A percentile compares a stretch with the other conserved stretches of the same genome.
Conservation (phyloP, 2,113 vertebrate species). For the Sturnira hondurensis region DNA sequence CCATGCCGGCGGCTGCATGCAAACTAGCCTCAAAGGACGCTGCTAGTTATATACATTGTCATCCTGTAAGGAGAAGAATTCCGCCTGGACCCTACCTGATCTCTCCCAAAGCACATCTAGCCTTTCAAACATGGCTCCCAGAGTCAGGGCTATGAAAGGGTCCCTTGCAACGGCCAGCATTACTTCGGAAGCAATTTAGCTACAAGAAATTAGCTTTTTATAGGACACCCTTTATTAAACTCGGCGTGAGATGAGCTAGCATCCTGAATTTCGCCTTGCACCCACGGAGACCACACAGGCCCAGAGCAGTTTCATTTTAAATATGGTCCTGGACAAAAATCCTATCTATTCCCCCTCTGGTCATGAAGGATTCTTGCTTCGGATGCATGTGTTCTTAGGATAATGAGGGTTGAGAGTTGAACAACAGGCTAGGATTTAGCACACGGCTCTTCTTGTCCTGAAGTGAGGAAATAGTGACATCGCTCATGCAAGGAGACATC, state of each 20-base stretch:
- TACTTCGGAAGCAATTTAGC: slow-evolving; percentile 80
- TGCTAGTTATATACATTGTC: slow-evolving; percentile 73
- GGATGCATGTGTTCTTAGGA: not conserved
- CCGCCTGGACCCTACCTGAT: slow-evolving; percentile 70
- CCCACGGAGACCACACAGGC: slow-evolving; percentile 68
- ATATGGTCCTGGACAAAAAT: slow-evolving; percentile 60
- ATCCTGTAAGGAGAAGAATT: slow-evolving; percentile 67
- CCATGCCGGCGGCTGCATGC: slow-evolving; percentile 74
- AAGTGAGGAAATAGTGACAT: not conserved
- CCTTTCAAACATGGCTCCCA: slow-evolving; percentile 64
- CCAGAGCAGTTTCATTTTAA: slow-evolving; percentile 77
- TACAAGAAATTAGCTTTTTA: slow-evolving; percentile 80
- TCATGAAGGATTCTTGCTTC: slow-evolving; percentile 44
- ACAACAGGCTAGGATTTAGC: not conserved
- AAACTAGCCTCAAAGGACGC: slow-evolving; percentile 78
- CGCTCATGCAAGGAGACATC: not conserved
- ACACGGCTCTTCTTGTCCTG: not conserved
- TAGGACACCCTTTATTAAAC: slow-evolving; percentile 79
- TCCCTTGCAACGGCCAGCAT: slow-evolving; percentile 71
- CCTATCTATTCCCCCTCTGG: not conserved
- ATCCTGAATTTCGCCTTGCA: slow-evolving; percentile 62
- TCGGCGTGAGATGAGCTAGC: slow-evolving; percentile 73
- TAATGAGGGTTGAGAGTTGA: slow-evolving; percentile 6
- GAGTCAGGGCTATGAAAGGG: slow-evolving; percentile 56
- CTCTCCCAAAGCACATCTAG: slow-evolving; percentile 40